Evolutionary conservation across 2,797 vertebrate genomes (phyloP), one percentile per base, ranked within the genome.

Genomic region (Eulemur rubriventer): DNA sequence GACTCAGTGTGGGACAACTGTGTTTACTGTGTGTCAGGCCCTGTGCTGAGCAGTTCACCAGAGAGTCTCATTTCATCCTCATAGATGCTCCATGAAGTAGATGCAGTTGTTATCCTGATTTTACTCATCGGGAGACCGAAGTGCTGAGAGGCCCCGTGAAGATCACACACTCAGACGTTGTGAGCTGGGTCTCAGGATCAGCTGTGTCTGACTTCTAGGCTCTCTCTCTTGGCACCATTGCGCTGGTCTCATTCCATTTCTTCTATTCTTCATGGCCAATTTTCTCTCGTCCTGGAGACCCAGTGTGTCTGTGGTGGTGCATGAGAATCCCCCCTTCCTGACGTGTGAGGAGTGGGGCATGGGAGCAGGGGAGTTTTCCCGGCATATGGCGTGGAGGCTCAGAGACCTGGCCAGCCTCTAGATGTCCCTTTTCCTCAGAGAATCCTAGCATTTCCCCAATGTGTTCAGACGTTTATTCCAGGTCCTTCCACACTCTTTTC

Each of bases 331-430:
- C 80, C 22, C 28, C 63, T 67, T 52, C 28, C 48, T 11, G 55
- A 95, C 24, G 13, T 55, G 5, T 41, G 57, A 33, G 20, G 2
- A 38, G 73, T 10, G 17, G 24, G 17, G 7, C 24, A 3, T 48
- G 10, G 10, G 24, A 7, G 6, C 7, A 0, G 70, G 6, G 76
- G 43, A 26, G 3, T 22, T 13, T 33, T 79, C 24, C 1, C 46
- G 0, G 1, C 55, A 28, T 28, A 1, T 73, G 41, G 16, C 7
- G 1, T 28, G 12, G 30, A 83, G 9, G 24, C 30, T 55, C 46
- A 89, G 35, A 88, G 41, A 46, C 22, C n/a, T 12, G 4, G 1
- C 17, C 12, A 8, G 20, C 18, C 61, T 84, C 55, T 33, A 7
- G 13, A 26, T 18, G 6, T 57, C 17, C 28, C 43, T 83, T 89